Conservation (phyloP, 1,140 invertebrate species). For the Triops cancriformis region DNA sequence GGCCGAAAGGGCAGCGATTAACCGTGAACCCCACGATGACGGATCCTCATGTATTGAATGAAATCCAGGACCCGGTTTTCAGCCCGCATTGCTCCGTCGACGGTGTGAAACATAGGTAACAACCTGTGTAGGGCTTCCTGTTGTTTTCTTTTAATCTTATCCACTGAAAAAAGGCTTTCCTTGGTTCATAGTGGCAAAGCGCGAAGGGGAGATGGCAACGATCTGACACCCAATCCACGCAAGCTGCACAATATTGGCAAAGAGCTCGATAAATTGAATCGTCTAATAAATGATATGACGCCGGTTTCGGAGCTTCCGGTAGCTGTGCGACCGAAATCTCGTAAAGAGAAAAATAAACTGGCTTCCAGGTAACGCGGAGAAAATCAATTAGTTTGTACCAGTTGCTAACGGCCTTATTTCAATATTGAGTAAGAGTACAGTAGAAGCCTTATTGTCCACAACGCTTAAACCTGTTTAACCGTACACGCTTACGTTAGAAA, state of each 20-base stretch:
- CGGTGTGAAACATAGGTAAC: slow-evolving; percentile 77
- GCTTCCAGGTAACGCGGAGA: slow-evolving; percentile 58
- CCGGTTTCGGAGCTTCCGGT: slow-evolving; percentile 87
- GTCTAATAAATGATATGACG: slow-evolving; percentile 89
- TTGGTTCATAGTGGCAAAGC: slow-evolving; percentile 70
- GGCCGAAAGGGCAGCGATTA: slow-evolving; percentile 83
- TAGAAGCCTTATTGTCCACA: background rate
- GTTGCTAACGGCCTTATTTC: background rate
- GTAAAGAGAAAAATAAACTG: slow-evolving; percentile 96
- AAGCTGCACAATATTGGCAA: slow-evolving; percentile 84
- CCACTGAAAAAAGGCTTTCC: slow-evolving; percentile 20
- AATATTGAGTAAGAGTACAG: too few species aligned
- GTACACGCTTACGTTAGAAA: too few species aligned
- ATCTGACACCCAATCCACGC: slow-evolving; percentile 86
- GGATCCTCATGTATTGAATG: slow-evolving; percentile 86
- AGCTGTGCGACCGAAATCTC: slow-evolving; percentile 75
- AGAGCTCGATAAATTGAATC: slow-evolving; percentile 85
- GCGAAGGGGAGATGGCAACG: slow-evolving; percentile 93
- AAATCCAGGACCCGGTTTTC: slow-evolving; percentile 85
- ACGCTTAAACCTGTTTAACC: too few species aligned
- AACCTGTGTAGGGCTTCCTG: background rate
- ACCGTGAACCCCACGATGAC: slow-evolving; percentile 70
- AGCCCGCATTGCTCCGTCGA: slow-evolving; percentile 77
- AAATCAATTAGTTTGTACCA: background rate
- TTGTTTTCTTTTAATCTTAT: slow-evolving; percentile 18